Evolutionary conservation across 2,113 vertebrate genomes (phyloP), one percentile per base, ranked within the genome.

Genomic region (Irena cyanogastra): DNA sequence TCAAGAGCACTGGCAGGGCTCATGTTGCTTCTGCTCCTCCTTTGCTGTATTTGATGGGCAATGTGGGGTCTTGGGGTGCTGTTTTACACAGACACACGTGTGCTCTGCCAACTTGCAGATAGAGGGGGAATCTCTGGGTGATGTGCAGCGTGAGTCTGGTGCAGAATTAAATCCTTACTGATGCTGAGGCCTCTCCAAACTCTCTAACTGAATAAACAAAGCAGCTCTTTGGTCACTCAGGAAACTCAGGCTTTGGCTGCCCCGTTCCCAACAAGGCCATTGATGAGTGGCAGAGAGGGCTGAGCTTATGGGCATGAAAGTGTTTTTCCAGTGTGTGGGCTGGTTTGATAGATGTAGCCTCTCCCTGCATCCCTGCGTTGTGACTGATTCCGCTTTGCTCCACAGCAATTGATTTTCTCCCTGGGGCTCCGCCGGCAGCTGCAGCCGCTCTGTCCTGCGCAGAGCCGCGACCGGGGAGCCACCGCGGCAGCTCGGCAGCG

Each of bases 241-340:
- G 31, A 39, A 26, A 23, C 13, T 23, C 11, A 1, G 17, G 6
- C 42, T 71, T 50, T 11, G 2, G 3, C 60, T 31, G 23, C 68
- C 39, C 31, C 0, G 0, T 50, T 81, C 69, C 65, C 78, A 63
- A 0, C 30, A 2, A 18, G 69, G 47, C 65, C 22, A 3, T 28
- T 8, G 4, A 20, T 30, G 41, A 24, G 41, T 26, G 54, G 42
- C 52, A 47, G 45, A 52, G 87, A 28, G 76, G 16, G 26, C 68
- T 57, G 70, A 64, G 9, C n/a, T 56, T 8, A 6, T 0, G n/a
- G 57, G 7, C n/a, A 15, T 6, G 9, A 7, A 31, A 41, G 24
- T 3, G 3, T n/a, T 42, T 61, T 37, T 16, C n/a, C 45, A 52
- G 26, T 0, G 1, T 1, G 0, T 17, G 2, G 2, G 39, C 56